These are phyloP conservation scores for Nasonia vitripennis DNA, from an alignment of 1,140 invertebrate genomes.

Conservation along the genomic window DNA sequence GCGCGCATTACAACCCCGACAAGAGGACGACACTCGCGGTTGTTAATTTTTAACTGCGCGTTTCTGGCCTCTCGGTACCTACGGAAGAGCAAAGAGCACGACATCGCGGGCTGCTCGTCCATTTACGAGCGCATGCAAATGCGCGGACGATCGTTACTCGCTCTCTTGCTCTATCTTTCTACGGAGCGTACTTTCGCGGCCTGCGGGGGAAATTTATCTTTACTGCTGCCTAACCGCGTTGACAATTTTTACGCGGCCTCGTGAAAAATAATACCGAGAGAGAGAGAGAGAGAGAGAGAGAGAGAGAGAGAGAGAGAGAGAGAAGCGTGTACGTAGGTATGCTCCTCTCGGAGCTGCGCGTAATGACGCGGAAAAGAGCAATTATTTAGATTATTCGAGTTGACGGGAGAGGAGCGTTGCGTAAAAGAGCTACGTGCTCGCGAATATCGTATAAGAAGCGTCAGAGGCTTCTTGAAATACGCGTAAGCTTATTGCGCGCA, in stretches of 20 bases:
- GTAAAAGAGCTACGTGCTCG: not conserved
- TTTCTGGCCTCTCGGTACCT: no score
- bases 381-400: no score
- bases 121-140: conserved; percentile 45
- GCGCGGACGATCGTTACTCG: conserved; percentile 14
- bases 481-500: conserved; percentile 13
- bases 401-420: no score
- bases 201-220: conserved; percentile 18
- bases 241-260: conserved; percentile 38
- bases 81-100: not conserved
- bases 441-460: conserved; percentile 36
- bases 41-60: conserved; percentile 43
- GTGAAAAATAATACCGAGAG: conserved; percentile 29
- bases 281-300: no score
- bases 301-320: no score
- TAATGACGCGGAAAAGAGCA: conserved; percentile 26
- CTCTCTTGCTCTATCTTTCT: not conserved
- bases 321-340: no score
- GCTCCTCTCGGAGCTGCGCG: not conserved
- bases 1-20: not conserved
- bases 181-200: not conserved
- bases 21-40: not conserved
- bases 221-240: conserved; percentile 7
- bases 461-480: conserved; percentile 19
- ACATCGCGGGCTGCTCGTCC: not conserved